Percentiles rank a stretch among this genome's conserved stretches.
These are phyloP conservation scores for Pangasianodon hypophthalmus DNA, from an alignment of 2,113 vertebrate genomes.

Conservation along the genomic window DNA sequence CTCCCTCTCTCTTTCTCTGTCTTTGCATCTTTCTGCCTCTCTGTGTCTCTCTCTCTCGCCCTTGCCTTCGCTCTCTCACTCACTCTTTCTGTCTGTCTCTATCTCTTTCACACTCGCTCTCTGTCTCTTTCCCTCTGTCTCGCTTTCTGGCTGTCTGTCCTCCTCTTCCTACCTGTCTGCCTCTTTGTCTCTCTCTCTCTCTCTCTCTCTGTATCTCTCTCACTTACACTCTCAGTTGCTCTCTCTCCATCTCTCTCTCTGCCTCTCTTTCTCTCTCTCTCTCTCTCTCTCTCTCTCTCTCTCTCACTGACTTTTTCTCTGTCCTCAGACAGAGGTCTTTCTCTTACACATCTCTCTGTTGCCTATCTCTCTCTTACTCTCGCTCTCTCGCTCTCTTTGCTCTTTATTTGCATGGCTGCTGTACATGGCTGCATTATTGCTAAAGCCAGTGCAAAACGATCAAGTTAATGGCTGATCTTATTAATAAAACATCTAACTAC, in stretches of 20 bases:
- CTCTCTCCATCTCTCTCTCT: no score
- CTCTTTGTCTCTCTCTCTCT: neutral
- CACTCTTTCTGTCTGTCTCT: neutral
- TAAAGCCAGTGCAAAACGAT: neutral
- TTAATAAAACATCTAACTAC: neutral
- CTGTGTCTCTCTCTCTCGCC: neutral
- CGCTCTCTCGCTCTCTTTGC: neutral
- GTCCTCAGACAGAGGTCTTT: no score
- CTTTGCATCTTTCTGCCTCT: neutral
- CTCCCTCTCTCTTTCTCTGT: neutral
- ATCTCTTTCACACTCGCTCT: neutral
- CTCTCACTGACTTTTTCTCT: no score
- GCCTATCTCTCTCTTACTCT: no score
- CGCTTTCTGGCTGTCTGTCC: neutral
- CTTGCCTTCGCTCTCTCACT: no score
- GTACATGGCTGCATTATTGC: neutral
- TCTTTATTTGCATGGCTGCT: neutral
- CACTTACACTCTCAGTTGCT: no score
- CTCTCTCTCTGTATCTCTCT: no score
- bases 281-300: no score
- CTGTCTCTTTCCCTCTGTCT: neutral
- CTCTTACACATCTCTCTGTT: no score
- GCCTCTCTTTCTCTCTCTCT: no score
- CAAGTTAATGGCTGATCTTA: neutral
- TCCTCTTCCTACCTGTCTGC: neutral